Evolutionary conservation across 2,797 vertebrate species (phyloP), one percentile per base, ranked within the genome.

Genomic region (Australoheros facetus): DNA sequence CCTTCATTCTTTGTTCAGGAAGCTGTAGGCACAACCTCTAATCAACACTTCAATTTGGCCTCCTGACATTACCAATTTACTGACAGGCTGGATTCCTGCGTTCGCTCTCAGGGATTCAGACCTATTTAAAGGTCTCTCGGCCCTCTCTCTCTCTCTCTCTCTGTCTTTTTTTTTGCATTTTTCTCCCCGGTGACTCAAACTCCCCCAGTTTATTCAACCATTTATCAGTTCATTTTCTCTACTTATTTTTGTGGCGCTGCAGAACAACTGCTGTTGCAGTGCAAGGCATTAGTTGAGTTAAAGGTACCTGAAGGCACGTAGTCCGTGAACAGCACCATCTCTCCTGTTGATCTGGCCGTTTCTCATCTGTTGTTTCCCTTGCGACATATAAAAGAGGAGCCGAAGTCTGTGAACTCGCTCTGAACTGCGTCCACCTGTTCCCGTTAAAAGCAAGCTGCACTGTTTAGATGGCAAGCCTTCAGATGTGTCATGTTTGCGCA

Each of bases 21-120:
- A 85, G 76, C 83, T 72, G 76, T 78, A 54, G 71, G 70, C 78
- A 75, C 55, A 54, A 60, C 80, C 84, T 84, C 85, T 83, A 90
- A 93, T 93, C 90, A 93, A 85, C 84, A 42, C 85, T 86, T 91
- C 80, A 77, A 82, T 92, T 88, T 89, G 88, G 79, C 85, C 84
- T 83, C 23, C 69, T 85, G 89, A 87, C 86, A 85, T 90, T 58
- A 37, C 79, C 84, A 83, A 78, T 89, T 85, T 73, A 83, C 83
- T 5, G 32, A 78, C 78, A 56, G 62, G 7, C 81, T 10, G 13
- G 57, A 69, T 56, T 89, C 82, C 81, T 91, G 86, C 91, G 86
- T 89, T 77, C 74, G 58, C 53, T 21, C 57, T 77, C 51, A 1
- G 19, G 69, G 79, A 74, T 86, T 75, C 51, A 21, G 39, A 62